Evolutionary conservation across 2,113 vertebrate species (phyloP).

Genomic region (Leptobrachium ailaonicum): DNA sequence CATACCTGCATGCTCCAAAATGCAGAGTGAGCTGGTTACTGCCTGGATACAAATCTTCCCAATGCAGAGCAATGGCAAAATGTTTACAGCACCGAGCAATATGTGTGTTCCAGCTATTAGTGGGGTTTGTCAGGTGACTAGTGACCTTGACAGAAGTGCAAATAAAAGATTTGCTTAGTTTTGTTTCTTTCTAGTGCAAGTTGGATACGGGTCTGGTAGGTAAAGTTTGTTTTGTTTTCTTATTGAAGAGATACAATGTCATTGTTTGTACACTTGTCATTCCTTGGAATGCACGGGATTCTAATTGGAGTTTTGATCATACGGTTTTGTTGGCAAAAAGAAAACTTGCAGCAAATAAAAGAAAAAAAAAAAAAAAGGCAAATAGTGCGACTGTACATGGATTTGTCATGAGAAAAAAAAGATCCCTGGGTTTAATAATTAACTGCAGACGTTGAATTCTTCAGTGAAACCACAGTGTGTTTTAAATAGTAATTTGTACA

Average conservation of each 20-base stretch:
- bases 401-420: background rate
- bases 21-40: conserved; percentile 18
- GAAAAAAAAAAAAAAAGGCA: background rate
- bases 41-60: conserved; percentile 6
- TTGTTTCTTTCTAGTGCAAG: background rate
- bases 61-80: conserved; percentile 9
- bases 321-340: background rate
- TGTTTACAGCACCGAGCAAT: conserved; percentile 33
- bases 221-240: background rate
- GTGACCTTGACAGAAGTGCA: conserved; percentile 70
- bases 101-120: conserved; percentile 52
- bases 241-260: background rate
- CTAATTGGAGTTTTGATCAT: background rate
- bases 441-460: conserved; percentile 31
- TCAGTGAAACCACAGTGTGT: conserved; percentile 1
- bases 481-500: conserved; percentile 24
- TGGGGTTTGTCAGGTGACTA: conserved; percentile 64
- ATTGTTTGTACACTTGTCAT: background rate
- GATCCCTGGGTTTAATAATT: conserved; percentile 22
- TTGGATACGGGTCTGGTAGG: background rate
- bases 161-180: conserved; percentile 46
- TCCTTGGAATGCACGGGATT: background rate
- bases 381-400: background rate
- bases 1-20: conserved; percentile 21
- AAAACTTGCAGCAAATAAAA: background rate